Evolutionary conservation across 2,113 vertebrate species (phyloP), one percentile per base, ranked within the genome.

Genomic region (Dinomys branickii): DNA sequence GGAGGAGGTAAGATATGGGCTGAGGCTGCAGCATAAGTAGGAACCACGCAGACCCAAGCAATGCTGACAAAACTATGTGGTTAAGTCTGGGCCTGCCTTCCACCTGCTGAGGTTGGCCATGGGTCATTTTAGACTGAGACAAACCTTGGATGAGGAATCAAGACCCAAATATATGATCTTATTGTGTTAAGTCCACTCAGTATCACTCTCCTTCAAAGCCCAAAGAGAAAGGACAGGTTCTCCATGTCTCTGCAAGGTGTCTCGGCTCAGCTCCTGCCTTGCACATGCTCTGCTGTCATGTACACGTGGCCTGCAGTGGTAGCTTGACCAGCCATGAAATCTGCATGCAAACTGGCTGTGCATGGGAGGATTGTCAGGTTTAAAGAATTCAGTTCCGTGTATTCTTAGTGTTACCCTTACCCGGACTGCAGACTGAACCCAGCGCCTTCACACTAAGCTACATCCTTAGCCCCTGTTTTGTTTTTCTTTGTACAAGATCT

Each of bases 261-360:
- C n/a, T 89, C 92, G 0, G 6, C 84, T 22, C 0, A 54, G 78
- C 78, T 87, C 91, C 83, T 10, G 3, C 67, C 88, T 89, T 83
- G 96, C 63, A 73, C 90, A 83, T 82, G 81, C 52, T 95, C 97
- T 97, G 87, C 94, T 93, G 61, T 95, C 90, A n/a, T 85, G 92
- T 97, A 80, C 93, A 77, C 87, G 86, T 95, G 95, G 94, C 85
- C 95, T 77, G 54, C 24, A 50, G 73, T 78, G 73, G 81, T 59
- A 93, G 96, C 96, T 69, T 94, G 97, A 92, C 95, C 94, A 96
- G 78, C 96, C 88, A 11, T 97, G 97, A 98, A 98, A 97, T 96
- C 88, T 4, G 58, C 95, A 95, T 30, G 94, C 94, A 98, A 90
- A 97, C 0, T 0, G 83, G 67, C 78, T 56, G 86, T 96, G 98